phyloP scores from a whole-genome alignment of 1,140 invertebrate genomes.

The Saxidomus purpurata region DNA sequence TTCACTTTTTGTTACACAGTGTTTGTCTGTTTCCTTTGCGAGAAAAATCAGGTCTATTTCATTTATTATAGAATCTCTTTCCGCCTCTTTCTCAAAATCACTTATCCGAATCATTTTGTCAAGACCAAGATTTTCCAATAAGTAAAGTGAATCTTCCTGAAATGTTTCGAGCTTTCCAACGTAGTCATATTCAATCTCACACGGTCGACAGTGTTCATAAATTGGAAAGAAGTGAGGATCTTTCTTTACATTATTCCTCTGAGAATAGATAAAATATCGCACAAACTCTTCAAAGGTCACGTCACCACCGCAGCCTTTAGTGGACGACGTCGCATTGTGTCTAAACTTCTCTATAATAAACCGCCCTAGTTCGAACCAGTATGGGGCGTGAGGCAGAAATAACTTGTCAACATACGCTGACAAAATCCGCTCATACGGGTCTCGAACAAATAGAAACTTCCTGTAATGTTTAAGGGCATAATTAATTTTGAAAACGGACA shows the following conservation, averaged over 20 bases:
- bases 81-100: slow-evolving; percentile 47
- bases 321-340: background rate
- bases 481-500: slow-evolving; percentile 8
- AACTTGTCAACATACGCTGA: slow-evolving; percentile 61
- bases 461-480: background rate
- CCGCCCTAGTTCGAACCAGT: slow-evolving; percentile 53
- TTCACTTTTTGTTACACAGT: slow-evolving; percentile 69
- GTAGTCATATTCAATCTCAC: slow-evolving; percentile 70
- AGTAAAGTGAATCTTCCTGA: slow-evolving; percentile 63
- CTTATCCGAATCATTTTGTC: slow-evolving; percentile 43
- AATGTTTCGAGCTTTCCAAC: slow-evolving; percentile 76
- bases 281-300: slow-evolving; percentile 76
- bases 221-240: slow-evolving; percentile 69
- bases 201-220: slow-evolving; percentile 73
- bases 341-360: slow-evolving; percentile 68
- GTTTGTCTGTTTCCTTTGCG: slow-evolving; percentile 30
- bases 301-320: slow-evolving; percentile 70
- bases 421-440: slow-evolving; percentile 44
- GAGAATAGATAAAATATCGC: slow-evolving; percentile 66
- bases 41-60: slow-evolving; percentile 61
- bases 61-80: slow-evolving; percentile 69
- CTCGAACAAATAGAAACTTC: slow-evolving; percentile 56
- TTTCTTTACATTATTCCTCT: slow-evolving; percentile 42
- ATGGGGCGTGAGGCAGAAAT: slow-evolving; percentile 44
- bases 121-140: slow-evolving; percentile 62